Conservation (phyloP, 2,888 invertebrate species). For the Limnephilus lunatus region DNA sequence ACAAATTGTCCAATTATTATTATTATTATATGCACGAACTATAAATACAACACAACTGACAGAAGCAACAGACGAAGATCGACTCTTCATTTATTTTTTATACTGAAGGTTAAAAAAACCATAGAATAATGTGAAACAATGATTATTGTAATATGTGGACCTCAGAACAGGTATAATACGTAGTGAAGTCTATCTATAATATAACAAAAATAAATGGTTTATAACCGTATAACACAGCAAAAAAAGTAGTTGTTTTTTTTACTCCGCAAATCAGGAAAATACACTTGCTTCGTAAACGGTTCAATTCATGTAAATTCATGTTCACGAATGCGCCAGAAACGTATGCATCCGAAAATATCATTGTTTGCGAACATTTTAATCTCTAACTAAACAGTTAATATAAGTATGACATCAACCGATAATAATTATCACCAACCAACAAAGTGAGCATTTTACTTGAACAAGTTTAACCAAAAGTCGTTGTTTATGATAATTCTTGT, state of each 20-base stretch:
- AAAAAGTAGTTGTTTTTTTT: not conserved
- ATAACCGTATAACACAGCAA: not conserved
- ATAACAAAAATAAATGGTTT: not conserved
- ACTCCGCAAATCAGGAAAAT: not conserved
- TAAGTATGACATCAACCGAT: not conserved
- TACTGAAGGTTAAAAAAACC: too few species aligned
- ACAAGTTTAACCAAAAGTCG: not conserved
- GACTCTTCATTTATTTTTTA: too few species aligned
- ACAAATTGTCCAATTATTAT: too few species aligned
- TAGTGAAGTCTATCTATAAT: too few species aligned
- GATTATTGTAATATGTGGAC: too few species aligned
- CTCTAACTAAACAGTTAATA: conserved; percentile 10
- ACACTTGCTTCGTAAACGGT: not conserved
- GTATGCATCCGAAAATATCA: not conserved
- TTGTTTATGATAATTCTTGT: not conserved
- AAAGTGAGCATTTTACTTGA: not conserved
- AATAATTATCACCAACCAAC: not conserved
- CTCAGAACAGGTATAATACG: too few species aligned
- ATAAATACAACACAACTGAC: too few species aligned
- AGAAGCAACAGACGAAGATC: too few species aligned
- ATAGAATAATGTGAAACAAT: too few species aligned
- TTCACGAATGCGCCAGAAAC: not conserved
- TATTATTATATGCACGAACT: too few species aligned
- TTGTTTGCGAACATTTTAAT: not conserved
- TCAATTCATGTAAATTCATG: not conserved